Base-by-base conservation (phyloP, 1,140 invertebrate species). In the Heliconius hermathena region DNA sequence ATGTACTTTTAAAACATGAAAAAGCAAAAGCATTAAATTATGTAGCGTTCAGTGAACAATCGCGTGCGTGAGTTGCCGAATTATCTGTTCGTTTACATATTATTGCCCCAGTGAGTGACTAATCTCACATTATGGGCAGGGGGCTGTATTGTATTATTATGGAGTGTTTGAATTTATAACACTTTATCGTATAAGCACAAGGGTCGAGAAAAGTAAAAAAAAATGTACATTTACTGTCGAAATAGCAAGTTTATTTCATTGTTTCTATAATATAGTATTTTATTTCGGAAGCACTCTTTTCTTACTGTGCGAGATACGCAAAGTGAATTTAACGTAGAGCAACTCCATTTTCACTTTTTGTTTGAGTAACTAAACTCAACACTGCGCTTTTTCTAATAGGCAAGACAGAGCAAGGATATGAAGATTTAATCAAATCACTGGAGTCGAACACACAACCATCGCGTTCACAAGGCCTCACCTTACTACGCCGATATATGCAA, bases 41-140 rank as follows among this genome's bases (percentile, higher is more conserved):
- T 71, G 57, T 74, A 33, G 77, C 29, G 38, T 71, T 76, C 41
- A 74, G 70, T 76, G 79, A 71, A 66, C 57, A 71, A 38, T 13
- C 46, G 79, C 20, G 70, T 72, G 74, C 73, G 73, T 73, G 79
- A 73, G 74, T 70, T 72, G 74, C 52, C 74, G 71, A 81, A 83
- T 82, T 76, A 82, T 79, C 57, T 57, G 41, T 71, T 77, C 72
- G 81, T 80, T 79, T 81, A 74, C 57, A 52, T n/a, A 22, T 36
- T 75, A 75, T 18, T 11, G 26, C 29, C 38, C 49, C 26, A 74
- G 29, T 26, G 33, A 60, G 20, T 60, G n/a, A 66, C 60, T 26
- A 66, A 66, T 66, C 11, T 66, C 9, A 66, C 26, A 46, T 46
- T 52, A 38, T 76, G 16, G 46, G n/a, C 11, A 18, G 49, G 74